Evolutionary conservation across 37 sponge, comb jelly and placozoan species (phyloP).

Genomic region (Axinella damicornis): DNA sequence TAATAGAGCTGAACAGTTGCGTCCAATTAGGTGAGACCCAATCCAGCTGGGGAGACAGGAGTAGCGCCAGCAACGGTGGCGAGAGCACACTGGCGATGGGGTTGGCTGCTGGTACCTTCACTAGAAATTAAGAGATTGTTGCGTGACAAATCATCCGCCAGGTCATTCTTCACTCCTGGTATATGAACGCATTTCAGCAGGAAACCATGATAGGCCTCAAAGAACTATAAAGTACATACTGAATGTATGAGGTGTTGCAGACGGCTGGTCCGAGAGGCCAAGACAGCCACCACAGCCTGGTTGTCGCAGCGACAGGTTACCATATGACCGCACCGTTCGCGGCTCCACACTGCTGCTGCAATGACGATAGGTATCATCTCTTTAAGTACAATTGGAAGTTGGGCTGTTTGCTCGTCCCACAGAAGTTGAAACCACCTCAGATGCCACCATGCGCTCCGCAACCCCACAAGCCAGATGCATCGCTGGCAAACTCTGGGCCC

Average conservation of each 20-base stretch:
- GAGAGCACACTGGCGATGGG: background rate
- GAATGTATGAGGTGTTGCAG: conserved; percentile 19
- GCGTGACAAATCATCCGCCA: conserved; percentile 65
- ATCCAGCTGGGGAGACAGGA: conserved; percentile 40
- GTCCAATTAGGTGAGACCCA: conserved; percentile 67
- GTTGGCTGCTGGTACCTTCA: conserved; percentile 5
- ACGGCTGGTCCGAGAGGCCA: conserved; percentile 7
- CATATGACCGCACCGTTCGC: too few species aligned
- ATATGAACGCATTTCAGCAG: conserved; percentile 6
- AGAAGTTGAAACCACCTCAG: too few species aligned
- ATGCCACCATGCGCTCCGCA: too few species aligned
- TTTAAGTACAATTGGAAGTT: too few species aligned
- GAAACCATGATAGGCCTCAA: conserved; percentile 35
- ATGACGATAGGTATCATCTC: too few species aligned
- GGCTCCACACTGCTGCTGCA: too few species aligned
- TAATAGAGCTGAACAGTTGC: conserved; percentile 32
- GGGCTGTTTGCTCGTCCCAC: too few species aligned
- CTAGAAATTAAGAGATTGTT: conserved; percentile 10
- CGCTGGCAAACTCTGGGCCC: conserved; percentile 20
- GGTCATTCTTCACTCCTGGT: conserved; percentile 8
- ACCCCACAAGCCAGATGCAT: conserved; percentile 68
- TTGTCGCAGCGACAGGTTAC: too few species aligned
- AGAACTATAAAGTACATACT: conserved; percentile 28
- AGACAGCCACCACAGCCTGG: conserved; percentile 29
- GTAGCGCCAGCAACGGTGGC: background rate